These are phyloP conservation scores for Panorpa germanica DNA, from an alignment of 2,888 invertebrate species.

Conservation along the genomic window DNA sequence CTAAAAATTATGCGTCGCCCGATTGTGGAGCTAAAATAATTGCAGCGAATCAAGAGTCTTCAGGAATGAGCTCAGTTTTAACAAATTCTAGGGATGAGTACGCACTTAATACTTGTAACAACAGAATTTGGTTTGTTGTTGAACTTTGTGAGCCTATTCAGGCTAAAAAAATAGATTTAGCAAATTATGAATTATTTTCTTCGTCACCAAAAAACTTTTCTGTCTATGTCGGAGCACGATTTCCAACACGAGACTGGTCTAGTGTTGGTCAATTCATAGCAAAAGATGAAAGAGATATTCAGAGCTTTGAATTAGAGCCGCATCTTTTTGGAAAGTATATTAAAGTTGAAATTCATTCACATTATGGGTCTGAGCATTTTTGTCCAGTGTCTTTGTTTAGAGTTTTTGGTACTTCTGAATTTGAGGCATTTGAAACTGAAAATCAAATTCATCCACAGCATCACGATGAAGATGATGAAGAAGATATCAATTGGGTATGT, in stretches of 20 bases:
- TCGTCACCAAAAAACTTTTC: constrained; percentile 87
- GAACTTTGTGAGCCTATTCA: constrained; percentile 97
- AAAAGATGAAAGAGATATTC: constrained; percentile 69
- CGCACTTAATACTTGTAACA: constrained; percentile 90
- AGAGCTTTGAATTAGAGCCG: constrained; percentile 65
- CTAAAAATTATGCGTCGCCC: constrained; percentile 90
- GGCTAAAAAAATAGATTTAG: constrained; percentile 84
- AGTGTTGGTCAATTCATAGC: constrained; percentile 74
- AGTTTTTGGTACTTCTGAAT: constrained; percentile 85
- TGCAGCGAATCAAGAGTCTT: constrained; percentile 80
- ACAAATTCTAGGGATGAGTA: constrained; percentile 90
- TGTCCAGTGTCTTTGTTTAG: constrained; percentile 93
- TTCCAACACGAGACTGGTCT: constrained; percentile 84
- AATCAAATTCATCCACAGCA: constrained; percentile 43
- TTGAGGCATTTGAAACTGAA: constrained; percentile 73
- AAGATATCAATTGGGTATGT: constrained; percentile 43
- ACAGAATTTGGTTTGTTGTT: constrained; percentile 86
- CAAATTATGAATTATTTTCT: constrained; percentile 95
- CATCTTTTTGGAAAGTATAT: constrained; percentile 77
- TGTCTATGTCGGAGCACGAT: constrained; percentile 73
- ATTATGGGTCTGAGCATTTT: constrained; percentile 93
- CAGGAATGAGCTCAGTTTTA: constrained; percentile 69
- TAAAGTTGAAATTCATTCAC: constrained; percentile 78
- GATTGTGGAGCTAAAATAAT: constrained; percentile 97
- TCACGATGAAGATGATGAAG: constrained; percentile 46